A percentile compares a stretch with the other conserved stretches of the same genome.
These are phyloP conservation scores for Nymphalis urticae DNA, from an alignment of 2,888 invertebrate species.

Conservation along the genomic window DNA sequence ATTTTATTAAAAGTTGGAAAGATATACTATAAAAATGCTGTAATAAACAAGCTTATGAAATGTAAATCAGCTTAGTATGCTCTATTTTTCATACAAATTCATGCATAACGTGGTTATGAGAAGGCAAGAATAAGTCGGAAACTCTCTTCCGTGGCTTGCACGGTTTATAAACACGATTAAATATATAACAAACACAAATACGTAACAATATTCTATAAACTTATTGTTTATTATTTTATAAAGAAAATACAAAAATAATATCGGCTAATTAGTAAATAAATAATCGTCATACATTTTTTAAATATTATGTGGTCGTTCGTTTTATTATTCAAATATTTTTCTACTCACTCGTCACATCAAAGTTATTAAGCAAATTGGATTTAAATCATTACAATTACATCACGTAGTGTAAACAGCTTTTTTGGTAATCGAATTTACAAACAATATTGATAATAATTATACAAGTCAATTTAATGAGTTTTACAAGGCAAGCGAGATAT, in stretches of 20 bases:
- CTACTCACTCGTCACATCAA: background rate
- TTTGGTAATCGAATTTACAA: conserved; percentile 17
- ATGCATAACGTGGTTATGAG: conserved; percentile 17
- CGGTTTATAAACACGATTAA: conserved; percentile 18
- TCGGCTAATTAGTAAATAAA: too few relatives aligned
- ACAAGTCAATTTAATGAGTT: conserved; percentile 17
- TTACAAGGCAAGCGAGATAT: conserved; percentile 35
- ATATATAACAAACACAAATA: background rate
- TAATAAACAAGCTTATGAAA: conserved; percentile 4
- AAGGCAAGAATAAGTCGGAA: conserved; percentile 17
- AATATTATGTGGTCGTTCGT: too few relatives aligned
- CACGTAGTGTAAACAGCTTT: conserved; percentile 10
- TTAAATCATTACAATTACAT: background rate
- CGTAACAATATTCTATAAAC: too few relatives aligned
- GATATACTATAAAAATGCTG: background rate
- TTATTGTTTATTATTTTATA: too few relatives aligned
- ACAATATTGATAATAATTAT: conserved; percentile 20
- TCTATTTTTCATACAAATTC: conserved; percentile 14
- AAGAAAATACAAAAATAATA: too few relatives aligned
- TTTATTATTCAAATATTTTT: too few relatives aligned
- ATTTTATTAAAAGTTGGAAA: background rate
- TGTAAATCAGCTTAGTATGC: conserved; percentile 5
- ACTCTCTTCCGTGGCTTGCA: conserved; percentile 11
- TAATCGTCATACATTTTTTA: too few relatives aligned
- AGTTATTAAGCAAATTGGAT: background rate